Evolutionary conservation across 2,888 invertebrate species (phyloP), one percentile per base, ranked within the genome.

Genomic region (Scotopteryx bipunctaria): DNA sequence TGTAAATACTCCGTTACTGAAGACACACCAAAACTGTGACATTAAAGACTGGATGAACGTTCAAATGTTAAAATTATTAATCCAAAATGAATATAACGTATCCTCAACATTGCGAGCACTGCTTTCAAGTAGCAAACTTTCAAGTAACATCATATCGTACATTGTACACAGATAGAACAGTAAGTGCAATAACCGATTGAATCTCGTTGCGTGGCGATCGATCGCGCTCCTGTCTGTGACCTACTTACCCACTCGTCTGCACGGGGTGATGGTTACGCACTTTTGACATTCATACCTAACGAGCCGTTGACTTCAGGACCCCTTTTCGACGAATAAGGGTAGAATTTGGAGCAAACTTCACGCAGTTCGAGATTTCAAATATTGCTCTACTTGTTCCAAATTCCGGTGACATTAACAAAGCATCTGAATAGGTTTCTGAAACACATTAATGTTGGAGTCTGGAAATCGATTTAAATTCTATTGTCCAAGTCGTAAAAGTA

Each of bases 161-260:
- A 9, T 9, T 6, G 15, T 23, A 23, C 36, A 27, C 16, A 37
- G 35, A 48, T 40, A 33, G 19, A 15, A 40, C 19, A 19, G 25
- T 17, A 35, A 54, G 44, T 54, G 54, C 48, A 44, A 48, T 48
- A 58, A 58, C 46, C 37, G 44, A 36, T 49, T 38, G 33, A 37
- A 54, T 73, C 73, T 74, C 64, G 69, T 73, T 71, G 78, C 73
- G 76, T 74, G 67, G 69, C 67, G 53, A 82, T 82, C 82, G 82
- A 81, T 82, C 78, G 78, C 63, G 57, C 59, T 66, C 63, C 56
- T 57, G 61, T 58, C 70, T 63, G 63, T 81, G 81, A 74, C 81
- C 82, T 71, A 81, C 69, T 81, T 82, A 75, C 69, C 64, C 64
- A 33, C 65, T 67, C 64, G 67, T 66, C 66, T 63, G 50, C 45